Evolutionary conservation across 2,797 vertebrate genomes (phyloP).

Genomic region (Bradypus variegatus): DNA sequence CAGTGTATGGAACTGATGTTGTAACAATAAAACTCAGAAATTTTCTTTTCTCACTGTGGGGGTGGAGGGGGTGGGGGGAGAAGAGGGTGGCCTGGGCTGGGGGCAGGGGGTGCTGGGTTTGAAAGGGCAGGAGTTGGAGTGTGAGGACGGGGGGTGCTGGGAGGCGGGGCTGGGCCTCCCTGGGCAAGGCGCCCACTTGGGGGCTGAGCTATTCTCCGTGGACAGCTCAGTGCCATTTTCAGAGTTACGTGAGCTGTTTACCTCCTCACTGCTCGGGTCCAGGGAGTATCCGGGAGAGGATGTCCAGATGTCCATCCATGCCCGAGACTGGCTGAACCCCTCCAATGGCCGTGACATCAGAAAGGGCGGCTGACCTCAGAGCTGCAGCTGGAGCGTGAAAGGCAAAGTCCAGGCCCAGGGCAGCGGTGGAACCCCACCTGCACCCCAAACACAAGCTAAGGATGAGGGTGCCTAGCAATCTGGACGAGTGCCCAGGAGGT

Average conservation of each 20-base stretch:
- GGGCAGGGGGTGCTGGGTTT: fast-evolving
- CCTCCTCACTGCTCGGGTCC: not conserved
- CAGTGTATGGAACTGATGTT: not conserved
- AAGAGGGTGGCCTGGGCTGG: fast-evolving
- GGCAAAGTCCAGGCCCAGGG: not conserved
- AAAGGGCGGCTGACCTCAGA: not conserved
- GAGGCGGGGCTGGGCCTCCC: not conserved
- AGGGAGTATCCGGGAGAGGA: not conserved
- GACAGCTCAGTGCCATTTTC: not conserved
- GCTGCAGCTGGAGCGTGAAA: not conserved
- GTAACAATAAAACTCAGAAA: not conserved
- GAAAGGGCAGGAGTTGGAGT: not conserved
- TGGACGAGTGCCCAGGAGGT: not conserved
- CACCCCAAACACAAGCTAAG: not conserved
- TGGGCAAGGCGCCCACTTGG: not conserved
- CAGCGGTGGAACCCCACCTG: not conserved
- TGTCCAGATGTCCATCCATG: not conserved
- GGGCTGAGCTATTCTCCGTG: not conserved
- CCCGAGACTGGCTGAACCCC: not conserved
- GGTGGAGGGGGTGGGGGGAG: too few species aligned
- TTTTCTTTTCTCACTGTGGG: not conserved
- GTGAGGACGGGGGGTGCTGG: too few species aligned
- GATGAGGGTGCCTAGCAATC: not conserved
- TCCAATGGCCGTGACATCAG: not conserved
- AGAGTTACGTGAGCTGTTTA: not conserved